Conservation (phyloP, 1,140 invertebrate genomes). For the Drosophila watanabei region DNA sequence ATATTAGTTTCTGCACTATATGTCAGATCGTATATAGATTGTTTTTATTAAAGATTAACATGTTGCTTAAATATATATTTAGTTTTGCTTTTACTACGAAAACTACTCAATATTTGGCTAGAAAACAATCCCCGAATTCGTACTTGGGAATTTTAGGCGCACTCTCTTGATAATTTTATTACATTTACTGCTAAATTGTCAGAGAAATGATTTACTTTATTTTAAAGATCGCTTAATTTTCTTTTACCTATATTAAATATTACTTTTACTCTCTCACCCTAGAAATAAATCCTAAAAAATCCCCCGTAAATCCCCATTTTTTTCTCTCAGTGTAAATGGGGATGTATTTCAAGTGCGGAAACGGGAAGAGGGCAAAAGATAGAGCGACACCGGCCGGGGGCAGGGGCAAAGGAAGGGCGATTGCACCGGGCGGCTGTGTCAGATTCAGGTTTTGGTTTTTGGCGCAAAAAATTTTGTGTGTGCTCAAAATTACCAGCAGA, state of each 20-base stretch:
- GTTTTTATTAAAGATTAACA: too few relatives aligned
- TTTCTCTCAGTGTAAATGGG: conserved; percentile 15
- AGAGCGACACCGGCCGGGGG: not conserved
- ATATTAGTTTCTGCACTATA: too few relatives aligned
- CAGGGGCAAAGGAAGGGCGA: conserved; percentile 2
- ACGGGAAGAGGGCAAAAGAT: conserved; percentile 40
- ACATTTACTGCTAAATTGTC: not conserved
- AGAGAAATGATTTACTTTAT: not conserved
- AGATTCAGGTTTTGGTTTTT: conserved; percentile 81
- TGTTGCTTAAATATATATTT: too few relatives aligned
- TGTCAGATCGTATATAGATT: too few relatives aligned
- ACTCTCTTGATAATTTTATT: not conserved
- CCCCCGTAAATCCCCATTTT: not conserved
- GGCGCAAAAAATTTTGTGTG: conserved; percentile 72
- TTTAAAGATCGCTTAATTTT: not conserved
- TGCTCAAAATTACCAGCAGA: conserved; percentile 73
- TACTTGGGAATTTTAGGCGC: not conserved
- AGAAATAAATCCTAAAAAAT: not conserved
- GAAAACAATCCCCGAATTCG: not conserved
- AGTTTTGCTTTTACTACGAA: too few relatives aligned
- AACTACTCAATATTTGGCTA: not conserved
- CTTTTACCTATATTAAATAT: not conserved
- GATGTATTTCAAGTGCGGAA: conserved; percentile 63
- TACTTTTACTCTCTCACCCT: too few relatives aligned
- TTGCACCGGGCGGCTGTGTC: conserved; percentile 56